A percentile compares a stretch with the other conserved stretches of the same genome.
Evolutionary conservation across 2,888 invertebrate genomes (phyloP).

Genomic region (Adelphocoris suturalis): DNA sequence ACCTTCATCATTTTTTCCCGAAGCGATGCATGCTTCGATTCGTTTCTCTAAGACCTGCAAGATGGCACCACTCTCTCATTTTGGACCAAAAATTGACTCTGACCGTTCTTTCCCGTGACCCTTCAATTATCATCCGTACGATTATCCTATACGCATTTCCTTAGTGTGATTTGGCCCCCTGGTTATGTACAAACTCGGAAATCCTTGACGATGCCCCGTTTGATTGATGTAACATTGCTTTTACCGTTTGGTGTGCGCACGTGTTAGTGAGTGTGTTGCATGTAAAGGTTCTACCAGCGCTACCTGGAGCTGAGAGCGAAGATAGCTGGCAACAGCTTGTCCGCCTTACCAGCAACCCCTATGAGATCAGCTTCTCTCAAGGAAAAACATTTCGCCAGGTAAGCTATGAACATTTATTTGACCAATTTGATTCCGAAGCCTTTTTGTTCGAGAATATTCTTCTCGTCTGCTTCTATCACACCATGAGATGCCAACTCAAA

Average conservation of each 20-base stretch:
- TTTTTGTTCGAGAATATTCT: background rate
- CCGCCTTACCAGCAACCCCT: constrained; percentile 82
- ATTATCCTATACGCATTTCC: no score
- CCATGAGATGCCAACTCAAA: no score
- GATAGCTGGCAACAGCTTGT: constrained; percentile 89
- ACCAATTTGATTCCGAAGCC: background rate
- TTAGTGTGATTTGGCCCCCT: no score
- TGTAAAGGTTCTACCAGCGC: constrained; percentile 91
- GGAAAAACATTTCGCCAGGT: constrained; percentile 79
- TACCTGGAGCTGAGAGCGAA: constrained; percentile 92
- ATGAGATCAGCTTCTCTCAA: constrained; percentile 83
- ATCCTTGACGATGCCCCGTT: no score
- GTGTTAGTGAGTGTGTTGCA: constrained; percentile 75
- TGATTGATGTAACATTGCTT: constrained; percentile 23
- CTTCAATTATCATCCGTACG: no score
- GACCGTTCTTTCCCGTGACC: no score
- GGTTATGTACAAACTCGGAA: no score
- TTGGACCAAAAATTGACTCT: no score
- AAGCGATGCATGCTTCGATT: no score
- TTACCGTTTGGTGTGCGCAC: constrained; percentile 71
- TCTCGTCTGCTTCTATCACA: background rate
- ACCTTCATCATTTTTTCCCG: no score
- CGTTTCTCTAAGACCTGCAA: no score
- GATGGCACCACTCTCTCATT: no score
- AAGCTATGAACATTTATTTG: constrained; percentile 68